phyloP scores from a whole-genome alignment of 1,140 invertebrate species.

The Brachionus koreanus region DNA sequence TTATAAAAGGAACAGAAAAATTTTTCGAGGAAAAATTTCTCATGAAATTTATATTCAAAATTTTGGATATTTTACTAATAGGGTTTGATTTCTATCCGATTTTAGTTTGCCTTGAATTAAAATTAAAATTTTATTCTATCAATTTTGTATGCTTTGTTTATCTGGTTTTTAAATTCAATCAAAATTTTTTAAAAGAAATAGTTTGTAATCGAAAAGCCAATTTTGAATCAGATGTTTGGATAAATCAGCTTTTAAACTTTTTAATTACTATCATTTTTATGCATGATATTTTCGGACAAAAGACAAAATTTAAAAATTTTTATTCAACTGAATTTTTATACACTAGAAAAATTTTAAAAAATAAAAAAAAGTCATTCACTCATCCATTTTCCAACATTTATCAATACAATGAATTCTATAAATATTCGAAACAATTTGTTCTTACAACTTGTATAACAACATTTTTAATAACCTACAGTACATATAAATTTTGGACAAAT shows the following conservation, averaged over 20 bases:
- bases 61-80: slow-evolving; percentile 10
- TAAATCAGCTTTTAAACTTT: neutral
- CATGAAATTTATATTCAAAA: neutral
- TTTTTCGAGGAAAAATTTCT: neutral
- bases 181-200: neutral
- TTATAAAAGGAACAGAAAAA: neutral
- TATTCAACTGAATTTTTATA: neutral
- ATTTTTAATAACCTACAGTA: neutral
- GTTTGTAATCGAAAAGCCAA: neutral
- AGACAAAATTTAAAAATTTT: neutral
- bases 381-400: neutral
- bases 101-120: neutral
- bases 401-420: neutral
- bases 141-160: neutral
- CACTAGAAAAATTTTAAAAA: neutral
- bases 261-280: neutral
- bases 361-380: neutral
- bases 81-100: slow-evolving; percentile 29
- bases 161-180: neutral
- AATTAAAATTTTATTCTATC: neutral
- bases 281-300: neutral
- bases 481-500: neutral
- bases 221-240: neutral
- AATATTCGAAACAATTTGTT: neutral
- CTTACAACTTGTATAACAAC: neutral